Percentiles rank a stretch among this genome's conserved stretches.
These are phyloP conservation scores for Phylloscopus whistleri DNA, from an alignment of 2,113 vertebrate species.

Conservation along the genomic window DNA sequence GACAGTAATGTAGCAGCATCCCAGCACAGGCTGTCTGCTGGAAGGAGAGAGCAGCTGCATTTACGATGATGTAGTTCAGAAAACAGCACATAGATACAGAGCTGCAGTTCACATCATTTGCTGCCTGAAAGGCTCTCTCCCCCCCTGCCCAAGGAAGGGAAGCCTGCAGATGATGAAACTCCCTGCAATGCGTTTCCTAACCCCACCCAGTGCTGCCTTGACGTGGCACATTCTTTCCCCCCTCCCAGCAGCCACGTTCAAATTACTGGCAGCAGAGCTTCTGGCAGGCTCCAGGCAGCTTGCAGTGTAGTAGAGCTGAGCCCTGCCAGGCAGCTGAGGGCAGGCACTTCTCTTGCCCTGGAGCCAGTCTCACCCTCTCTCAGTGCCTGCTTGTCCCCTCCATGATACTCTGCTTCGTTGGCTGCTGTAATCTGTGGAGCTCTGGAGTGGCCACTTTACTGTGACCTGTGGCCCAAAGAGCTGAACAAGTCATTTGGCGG, in stretches of 20 bases:
- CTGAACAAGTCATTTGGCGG: not conserved
- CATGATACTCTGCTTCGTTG: not conserved
- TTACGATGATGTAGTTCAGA: not conserved
- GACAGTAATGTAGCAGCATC: not conserved
- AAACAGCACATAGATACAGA: not conserved
- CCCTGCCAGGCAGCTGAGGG: not conserved
- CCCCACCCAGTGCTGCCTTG: not conserved
- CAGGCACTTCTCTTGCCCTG: not conserved
- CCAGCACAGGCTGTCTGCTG: not conserved
- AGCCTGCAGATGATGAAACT: slow-evolving; percentile 28
- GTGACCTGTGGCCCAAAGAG: not conserved
- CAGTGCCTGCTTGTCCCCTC: not conserved
- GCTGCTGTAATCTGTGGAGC: not conserved
- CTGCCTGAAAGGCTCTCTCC: not conserved
- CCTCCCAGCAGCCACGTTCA: not conserved
- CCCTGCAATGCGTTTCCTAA: not conserved
- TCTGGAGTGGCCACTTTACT: not conserved
- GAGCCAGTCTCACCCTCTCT: not conserved
- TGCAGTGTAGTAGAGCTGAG: fast-evolving
- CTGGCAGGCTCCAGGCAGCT: not conserved
- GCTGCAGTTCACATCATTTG: not conserved
- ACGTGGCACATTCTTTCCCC: not conserved
- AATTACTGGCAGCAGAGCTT: not conserved
- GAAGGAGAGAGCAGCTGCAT: not conserved
- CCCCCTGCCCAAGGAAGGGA: not conserved